phyloP scores from a whole-genome alignment of 2,113 vertebrate genomes.

The Hippotragus niger region DNA sequence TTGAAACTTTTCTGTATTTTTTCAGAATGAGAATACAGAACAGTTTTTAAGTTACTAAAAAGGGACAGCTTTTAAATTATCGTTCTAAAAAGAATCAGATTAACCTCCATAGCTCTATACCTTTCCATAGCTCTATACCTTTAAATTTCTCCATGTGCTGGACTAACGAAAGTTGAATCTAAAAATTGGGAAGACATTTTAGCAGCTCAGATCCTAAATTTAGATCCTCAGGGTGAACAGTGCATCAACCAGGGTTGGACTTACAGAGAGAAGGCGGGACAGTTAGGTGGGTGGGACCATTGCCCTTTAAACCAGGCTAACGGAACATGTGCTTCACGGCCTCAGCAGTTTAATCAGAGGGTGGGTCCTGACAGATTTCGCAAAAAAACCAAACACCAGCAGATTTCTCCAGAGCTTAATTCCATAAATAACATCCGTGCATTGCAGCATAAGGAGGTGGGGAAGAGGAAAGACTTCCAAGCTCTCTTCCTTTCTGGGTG shows the following conservation, averaged over 20 bases:
- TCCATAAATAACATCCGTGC: background rate
- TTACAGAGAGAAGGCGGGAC: background rate
- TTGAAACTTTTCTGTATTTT: conserved; percentile 12
- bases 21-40: background rate
- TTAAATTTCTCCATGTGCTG: conserved; percentile 2
- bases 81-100: background rate
- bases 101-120: background rate
- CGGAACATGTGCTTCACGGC: background rate
- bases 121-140: background rate
- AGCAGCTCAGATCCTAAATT: conserved; percentile 61
- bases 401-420: background rate
- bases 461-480: background rate
- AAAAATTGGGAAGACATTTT: conserved; percentile 42
- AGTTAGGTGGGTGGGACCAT: background rate
- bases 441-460: background rate
- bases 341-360: background rate
- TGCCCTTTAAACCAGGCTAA: background rate
- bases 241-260: background rate
- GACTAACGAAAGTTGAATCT: conserved; percentile 47
- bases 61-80: background rate
- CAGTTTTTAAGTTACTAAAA: background rate
- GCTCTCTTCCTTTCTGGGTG: background rate
- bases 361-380: background rate
- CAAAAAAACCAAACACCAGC: background rate
- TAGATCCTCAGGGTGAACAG: conserved; percentile 37